These are phyloP conservation scores for Turritopsis rubra DNA, from an alignment of 30 jellyfish, hydroid and myxozoan genomes.

Conservation along the genomic window DNA sequence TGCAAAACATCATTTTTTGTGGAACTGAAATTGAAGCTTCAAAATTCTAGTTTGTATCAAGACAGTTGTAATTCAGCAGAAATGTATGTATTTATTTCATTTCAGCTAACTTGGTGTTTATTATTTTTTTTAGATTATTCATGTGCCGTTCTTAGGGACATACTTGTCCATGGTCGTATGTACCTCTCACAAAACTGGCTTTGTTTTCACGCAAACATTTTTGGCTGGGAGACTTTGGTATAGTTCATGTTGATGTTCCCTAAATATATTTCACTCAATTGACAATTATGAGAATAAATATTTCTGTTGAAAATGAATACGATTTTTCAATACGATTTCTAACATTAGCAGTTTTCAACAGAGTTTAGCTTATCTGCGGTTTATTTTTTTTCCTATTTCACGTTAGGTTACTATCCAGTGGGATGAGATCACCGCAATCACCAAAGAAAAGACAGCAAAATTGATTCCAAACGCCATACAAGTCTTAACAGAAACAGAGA, in stretches of 20 bases:
- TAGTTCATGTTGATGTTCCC: no score
- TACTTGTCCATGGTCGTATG: constrained; percentile 88
- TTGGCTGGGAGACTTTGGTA: constrained; percentile 97
- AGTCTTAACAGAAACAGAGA: constrained; percentile 66
- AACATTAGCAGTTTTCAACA: not conserved
- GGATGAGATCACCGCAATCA: constrained; percentile 87
- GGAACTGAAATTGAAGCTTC: not conserved
- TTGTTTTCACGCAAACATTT: constrained; percentile 83
- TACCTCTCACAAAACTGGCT: constrained; percentile 79
- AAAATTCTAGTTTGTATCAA: not conserved
- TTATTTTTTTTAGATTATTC: constrained; percentile 59
- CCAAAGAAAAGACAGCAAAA: constrained; percentile 91
- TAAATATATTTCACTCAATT: no score
- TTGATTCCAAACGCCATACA: constrained; percentile 91
- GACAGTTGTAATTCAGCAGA: no score
- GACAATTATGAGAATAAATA: no score
- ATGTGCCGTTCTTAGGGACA: constrained; percentile 88
- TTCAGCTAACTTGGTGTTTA: not conserved
- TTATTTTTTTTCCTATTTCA: no score
- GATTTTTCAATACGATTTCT: no score
- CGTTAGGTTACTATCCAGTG: constrained; percentile 87
- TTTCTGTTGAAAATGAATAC: no score
- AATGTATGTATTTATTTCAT: no score
- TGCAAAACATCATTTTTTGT: no score
- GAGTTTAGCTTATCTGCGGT: not conserved